Base-by-base conservation (phyloP, 2,888 invertebrate species). In the Coleophora flavipennella region DNA sequence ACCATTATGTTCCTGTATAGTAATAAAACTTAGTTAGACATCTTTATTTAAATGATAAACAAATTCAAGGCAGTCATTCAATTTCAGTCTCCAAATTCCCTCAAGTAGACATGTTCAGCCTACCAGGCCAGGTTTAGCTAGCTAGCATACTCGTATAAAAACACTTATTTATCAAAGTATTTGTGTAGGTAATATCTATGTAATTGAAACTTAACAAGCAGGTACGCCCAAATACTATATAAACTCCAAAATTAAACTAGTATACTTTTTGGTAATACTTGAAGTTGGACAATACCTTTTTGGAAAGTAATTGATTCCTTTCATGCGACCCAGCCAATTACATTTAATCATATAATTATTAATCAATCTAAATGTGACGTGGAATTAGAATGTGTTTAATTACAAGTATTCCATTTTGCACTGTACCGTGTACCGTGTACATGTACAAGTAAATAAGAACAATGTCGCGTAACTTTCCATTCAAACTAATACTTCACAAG, bases 1-100 rank as follows among this genome's bases (percentile, higher is more conserved):
- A 45, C 47, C 41, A 36, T 43, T 44, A 46, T 55, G 53, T 57
- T 61, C 57, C 54, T 65, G 60, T 62, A 60, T 48, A 61, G 20
- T 60, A 62, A 29, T 35, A 37, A 20, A 20, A 20, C 3, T 20
- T 20, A 20, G 20, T 3, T 20, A 20, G 20, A 20, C 20, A 20
- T 20, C 20, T 6, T 27, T 37, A 43, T 55, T 56, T 59, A 53
- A 52, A 59, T 47, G 39, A 44, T 39, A 33, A 40, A 34, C 33
- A 28, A 38, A 20, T 20, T 20, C 31, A 36, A 36, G 31, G 31
- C 41, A 40, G 14, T 20, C 29, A 35, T 37, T 35, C 13, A 36
- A n/a, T n/a, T n/a, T n/a, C n/a, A n/a, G n/a, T n/a, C n/a, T n/a
- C n/a, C n/a, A n/a, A n/a, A n/a, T n/a, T n/a, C n/a, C n/a, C n/a